phyloP scores from a whole-genome alignment of 2,113 vertebrate species.

The Macrotis lagotis region DNA sequence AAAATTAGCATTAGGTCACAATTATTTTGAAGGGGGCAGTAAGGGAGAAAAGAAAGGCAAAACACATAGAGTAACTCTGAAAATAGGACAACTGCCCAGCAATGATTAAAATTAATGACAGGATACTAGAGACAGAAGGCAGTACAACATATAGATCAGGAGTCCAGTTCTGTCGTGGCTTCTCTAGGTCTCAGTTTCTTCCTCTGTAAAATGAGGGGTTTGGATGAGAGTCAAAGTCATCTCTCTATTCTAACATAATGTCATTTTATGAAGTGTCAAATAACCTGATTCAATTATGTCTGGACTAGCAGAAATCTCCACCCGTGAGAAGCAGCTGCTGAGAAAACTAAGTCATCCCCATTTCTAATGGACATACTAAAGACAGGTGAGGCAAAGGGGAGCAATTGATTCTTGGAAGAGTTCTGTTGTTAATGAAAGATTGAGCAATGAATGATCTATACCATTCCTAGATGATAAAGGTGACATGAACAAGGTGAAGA shows the following conservation, averaged over 20 bases:
- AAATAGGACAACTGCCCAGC: not conserved
- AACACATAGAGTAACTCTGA: not conserved
- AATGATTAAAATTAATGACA: not conserved
- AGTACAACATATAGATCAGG: not conserved
- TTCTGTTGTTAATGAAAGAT: not conserved
- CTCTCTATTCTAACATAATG: not conserved
- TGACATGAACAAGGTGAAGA: no score
- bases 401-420: not conserved
- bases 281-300: not conserved
- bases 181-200: not conserved
- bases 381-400: not conserved
- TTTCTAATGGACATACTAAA: not conserved
- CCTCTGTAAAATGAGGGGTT: not conserved
- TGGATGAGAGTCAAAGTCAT: not conserved
- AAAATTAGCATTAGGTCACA: not conserved
- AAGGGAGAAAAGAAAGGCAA: not conserved
- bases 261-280: not conserved
- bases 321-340: not conserved
- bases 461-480: no score
- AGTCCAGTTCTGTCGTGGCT: not conserved
- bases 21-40: not conserved
- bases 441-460: not conserved
- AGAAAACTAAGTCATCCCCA: not conserved
- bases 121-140: not conserved
- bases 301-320: not conserved